A percentile compares a stretch with the other conserved stretches of the same genome.
phyloP scores from a whole-genome alignment of 2,888 invertebrate species.

The Drosophila pseudotakahashii region DNA sequence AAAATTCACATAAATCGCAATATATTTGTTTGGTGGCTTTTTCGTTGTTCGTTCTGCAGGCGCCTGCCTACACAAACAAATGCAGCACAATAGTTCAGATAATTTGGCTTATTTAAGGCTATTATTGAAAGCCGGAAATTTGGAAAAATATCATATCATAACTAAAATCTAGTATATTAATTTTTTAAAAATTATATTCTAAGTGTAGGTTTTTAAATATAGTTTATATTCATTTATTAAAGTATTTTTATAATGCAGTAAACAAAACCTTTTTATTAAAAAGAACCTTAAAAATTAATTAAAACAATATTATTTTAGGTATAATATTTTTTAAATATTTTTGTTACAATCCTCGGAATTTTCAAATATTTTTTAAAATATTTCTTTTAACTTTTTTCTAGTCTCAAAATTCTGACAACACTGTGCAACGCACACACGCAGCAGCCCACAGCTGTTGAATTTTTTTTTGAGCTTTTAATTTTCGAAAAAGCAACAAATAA shows the following conservation, averaged over 20 bases:
- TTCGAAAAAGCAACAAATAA: conserved; percentile 57
- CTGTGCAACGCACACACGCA: conserved; percentile 13
- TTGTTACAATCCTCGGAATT: not conserved
- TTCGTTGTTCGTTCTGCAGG: conserved; percentile 29
- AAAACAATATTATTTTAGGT: no score
- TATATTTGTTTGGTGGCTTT: conserved; percentile 22
- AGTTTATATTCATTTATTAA: no score
- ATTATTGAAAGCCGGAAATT: not conserved
- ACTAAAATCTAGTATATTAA: no score
- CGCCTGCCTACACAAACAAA: conserved; percentile 66
- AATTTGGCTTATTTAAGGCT: not conserved
- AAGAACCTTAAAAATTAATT: no score
- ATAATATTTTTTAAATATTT: no score
- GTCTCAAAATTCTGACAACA: conserved; percentile 2
- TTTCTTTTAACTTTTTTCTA: not conserved
- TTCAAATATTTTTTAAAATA: not conserved
- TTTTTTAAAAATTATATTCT: no score
- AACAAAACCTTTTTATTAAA: no score
- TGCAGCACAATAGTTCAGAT: conserved; percentile 15
- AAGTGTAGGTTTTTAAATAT: no score
- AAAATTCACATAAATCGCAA: conserved; percentile 60
- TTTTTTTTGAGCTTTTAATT: conserved; percentile 74
- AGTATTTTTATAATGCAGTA: no score
- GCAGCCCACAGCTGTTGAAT: conserved; percentile 49
- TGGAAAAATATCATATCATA: not conserved